Percentiles rank a stretch among this genome's conserved stretches.
These are phyloP conservation scores for Helicoverpa armigera DNA, from an alignment of 1,140 invertebrate genomes.

Conservation along the genomic window DNA sequence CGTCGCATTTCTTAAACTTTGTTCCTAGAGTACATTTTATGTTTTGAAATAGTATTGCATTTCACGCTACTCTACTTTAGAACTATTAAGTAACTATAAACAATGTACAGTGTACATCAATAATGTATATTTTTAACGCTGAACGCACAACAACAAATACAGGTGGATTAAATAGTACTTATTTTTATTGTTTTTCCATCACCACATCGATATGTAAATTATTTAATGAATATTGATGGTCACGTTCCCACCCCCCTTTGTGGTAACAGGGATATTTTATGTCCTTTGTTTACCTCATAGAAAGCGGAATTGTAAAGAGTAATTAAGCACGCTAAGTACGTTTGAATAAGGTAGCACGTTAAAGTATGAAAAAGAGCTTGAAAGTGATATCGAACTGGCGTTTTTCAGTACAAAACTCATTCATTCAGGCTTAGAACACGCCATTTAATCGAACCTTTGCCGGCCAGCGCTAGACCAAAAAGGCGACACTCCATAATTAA, in stretches of 20 bases:
- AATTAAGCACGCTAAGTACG: too few relatives aligned
- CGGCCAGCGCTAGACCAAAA: not conserved
- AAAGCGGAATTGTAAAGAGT: too few relatives aligned
- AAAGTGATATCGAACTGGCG: not conserved
- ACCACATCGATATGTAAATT: slow-evolving; percentile 22
- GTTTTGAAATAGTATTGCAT: not conserved
- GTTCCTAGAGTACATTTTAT: not conserved
- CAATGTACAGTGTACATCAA: too few relatives aligned
- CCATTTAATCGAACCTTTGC: slow-evolving; percentile 3
- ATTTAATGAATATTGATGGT: slow-evolving; percentile 35
- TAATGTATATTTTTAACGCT: not conserved
- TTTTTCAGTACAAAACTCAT: not conserved
- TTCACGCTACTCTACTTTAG: too few relatives aligned
- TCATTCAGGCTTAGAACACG: not conserved
- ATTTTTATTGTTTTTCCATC: slow-evolving; percentile 21
- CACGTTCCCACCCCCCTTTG: slow-evolving; percentile 15
- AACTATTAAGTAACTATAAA: not conserved
- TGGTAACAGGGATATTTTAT: slow-evolving; percentile 13
- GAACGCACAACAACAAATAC: not conserved
- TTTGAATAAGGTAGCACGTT: too few relatives aligned
- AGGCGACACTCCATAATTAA: slow-evolving; percentile 24
- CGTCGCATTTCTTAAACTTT: not conserved
- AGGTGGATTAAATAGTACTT: slow-evolving; percentile 1
- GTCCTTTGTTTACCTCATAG: too few relatives aligned
- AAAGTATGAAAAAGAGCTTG: not conserved